Percentiles rank a stretch among this genome's conserved stretches.
phyloP scores from a whole-genome alignment of 2,888 invertebrate genomes.

The Aphodius granarius region DNA sequence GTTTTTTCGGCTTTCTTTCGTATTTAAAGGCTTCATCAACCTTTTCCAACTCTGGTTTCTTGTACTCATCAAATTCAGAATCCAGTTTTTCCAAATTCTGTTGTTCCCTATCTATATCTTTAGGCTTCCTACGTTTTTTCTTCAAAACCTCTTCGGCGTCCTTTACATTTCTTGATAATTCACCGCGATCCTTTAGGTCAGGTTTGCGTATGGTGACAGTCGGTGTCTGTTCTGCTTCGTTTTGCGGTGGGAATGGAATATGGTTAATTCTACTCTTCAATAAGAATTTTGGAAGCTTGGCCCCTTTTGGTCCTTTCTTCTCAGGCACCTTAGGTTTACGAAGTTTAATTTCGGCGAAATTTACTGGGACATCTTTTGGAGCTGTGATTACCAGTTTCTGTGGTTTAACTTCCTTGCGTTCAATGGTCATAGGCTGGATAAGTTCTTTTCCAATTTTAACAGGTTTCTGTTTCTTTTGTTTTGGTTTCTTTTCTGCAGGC shows the following conservation, averaged over 20 bases:
- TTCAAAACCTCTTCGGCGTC: slow-evolving; percentile 53
- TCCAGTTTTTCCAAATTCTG: slow-evolving; percentile 55
- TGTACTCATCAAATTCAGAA: slow-evolving; percentile 52
- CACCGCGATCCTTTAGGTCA: slow-evolving; percentile 49
- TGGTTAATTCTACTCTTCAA: slow-evolving; percentile 70
- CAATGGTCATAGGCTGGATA: slow-evolving; percentile 59
- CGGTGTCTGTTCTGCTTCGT: slow-evolving; percentile 45
- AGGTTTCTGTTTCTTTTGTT: slow-evolving; percentile 20
- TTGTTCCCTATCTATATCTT: slow-evolving; percentile 45
- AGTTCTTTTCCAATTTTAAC: slow-evolving; percentile 19
- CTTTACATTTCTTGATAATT: slow-evolving; percentile 55
- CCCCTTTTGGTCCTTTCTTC: slow-evolving; percentile 44
- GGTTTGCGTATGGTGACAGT: slow-evolving; percentile 46
- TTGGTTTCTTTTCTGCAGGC: slow-evolving; percentile 35
- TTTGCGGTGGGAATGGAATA: slow-evolving; percentile 52
- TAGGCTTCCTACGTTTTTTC: slow-evolving; percentile 47
- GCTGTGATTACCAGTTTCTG: slow-evolving; percentile 64
- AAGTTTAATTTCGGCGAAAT: slow-evolving; percentile 65
- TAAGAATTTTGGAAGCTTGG: slow-evolving; percentile 64
- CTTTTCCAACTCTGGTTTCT: slow-evolving; percentile 44
- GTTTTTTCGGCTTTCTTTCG: slow-evolving; percentile 53
- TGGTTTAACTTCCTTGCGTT: slow-evolving; percentile 62
- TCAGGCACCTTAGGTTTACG: slow-evolving; percentile 59
- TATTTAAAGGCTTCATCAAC: slow-evolving; percentile 45
- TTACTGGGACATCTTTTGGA: slow-evolving; percentile 54